Conservation (phyloP, 2,888 invertebrate genomes). For the Tiliacea citrago region DNA sequence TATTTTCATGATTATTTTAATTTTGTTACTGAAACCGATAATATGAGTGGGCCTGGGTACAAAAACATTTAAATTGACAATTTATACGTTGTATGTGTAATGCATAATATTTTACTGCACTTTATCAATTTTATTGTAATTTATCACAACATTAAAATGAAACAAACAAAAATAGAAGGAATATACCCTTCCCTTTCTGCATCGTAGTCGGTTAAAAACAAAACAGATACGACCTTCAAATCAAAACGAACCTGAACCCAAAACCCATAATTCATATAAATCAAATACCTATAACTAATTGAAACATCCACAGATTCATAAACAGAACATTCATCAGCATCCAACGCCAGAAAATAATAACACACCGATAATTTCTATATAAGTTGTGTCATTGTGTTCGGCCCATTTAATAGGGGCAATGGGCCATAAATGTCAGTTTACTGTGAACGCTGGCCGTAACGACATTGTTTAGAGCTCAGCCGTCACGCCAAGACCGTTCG, state of each 20-base stretch:
- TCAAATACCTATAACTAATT: slow-evolving; percentile 30
- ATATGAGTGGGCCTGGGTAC: background rate
- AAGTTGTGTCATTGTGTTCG: slow-evolving; percentile 67
- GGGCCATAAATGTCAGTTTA: slow-evolving; percentile 67
- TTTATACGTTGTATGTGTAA: background rate
- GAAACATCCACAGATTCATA: slow-evolving; percentile 27
- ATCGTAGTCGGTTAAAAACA: background rate
- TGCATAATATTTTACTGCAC: background rate
- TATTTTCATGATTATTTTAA: slow-evolving; percentile 19
- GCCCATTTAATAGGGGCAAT: slow-evolving; percentile 66
- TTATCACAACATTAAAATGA: background rate
- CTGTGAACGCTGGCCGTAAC: slow-evolving; percentile 61
- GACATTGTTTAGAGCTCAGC: slow-evolving; percentile 66
- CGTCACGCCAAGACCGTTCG: slow-evolving; percentile 56
- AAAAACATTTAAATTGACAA: background rate
- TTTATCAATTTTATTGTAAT: background rate
- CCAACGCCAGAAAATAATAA: slow-evolving; percentile 61
- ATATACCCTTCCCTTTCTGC: background rate
- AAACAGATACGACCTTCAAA: background rate
- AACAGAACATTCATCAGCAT: slow-evolving; percentile 39
- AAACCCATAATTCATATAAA: background rate
- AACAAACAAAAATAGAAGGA: background rate
- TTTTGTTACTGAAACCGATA: slow-evolving; percentile 1
- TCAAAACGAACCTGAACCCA: background rate
- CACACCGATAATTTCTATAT: slow-evolving; percentile 62